A percentile compares a stretch with the other conserved stretches of the same genome.
phyloP scores from a whole-genome alignment of 2,113 vertebrate genomes.

The Ctenomys sociabilis region DNA sequence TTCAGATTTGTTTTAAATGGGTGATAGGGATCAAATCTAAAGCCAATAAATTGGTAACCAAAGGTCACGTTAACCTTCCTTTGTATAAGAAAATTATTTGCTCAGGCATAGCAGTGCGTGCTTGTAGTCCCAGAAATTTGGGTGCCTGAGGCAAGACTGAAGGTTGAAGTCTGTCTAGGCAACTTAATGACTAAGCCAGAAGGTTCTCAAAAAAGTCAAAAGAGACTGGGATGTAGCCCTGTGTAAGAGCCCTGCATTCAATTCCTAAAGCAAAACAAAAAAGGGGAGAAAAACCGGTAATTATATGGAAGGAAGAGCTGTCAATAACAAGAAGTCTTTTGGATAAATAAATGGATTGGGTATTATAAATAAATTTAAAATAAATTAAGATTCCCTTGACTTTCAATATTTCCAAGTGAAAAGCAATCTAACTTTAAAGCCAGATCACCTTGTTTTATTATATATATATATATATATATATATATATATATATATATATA shows the following conservation, averaged over 20 bases:
- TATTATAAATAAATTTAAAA: slow-evolving; percentile 33
- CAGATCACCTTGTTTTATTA: no score
- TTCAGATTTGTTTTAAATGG: not conserved
- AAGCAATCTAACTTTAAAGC: slow-evolving; percentile 60
- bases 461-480: no score
- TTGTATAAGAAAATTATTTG: not conserved
- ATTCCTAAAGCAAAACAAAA: not conserved
- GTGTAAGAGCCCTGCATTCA: not conserved
- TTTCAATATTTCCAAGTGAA: slow-evolving; percentile 50
- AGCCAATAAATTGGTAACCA: not conserved
- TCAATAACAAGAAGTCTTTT: not conserved
- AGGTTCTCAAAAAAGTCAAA: not conserved
- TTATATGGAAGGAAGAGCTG: not conserved
- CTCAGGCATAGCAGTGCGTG: not conserved
- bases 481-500: no score
- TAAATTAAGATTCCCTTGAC: slow-evolving; percentile 26
- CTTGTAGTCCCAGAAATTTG: not conserved
- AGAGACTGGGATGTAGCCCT: not conserved
- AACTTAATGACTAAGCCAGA: not conserved
- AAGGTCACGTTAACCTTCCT: not conserved
- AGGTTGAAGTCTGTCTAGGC: no score
- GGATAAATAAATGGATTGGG: not conserved
- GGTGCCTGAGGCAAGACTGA: not conserved
- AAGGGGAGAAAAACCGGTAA: not conserved
- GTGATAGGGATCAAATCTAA: not conserved